These are phyloP conservation scores for Corynorhinus townsendii DNA, from an alignment of 2,113 vertebrate genomes.

Conservation along the genomic window DNA sequence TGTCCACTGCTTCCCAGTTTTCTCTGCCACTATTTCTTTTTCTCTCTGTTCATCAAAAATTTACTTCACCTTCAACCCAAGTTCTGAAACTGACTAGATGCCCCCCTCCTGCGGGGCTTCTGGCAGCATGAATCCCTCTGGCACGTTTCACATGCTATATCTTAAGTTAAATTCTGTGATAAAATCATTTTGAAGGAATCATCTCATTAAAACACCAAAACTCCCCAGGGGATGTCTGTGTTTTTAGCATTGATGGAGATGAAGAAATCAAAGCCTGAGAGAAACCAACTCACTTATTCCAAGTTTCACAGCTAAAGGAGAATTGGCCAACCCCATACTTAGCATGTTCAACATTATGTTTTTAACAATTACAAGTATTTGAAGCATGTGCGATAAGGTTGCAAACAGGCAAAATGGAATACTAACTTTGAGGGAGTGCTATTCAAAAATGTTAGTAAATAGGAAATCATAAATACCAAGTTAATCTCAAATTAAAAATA, in stretches of 20 bases:
- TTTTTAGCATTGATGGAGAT: background rate
- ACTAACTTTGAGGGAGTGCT: background rate
- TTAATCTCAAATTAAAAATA: background rate
- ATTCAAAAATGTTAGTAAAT: background rate
- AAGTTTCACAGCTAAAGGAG: background rate
- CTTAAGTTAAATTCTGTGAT: background rate
- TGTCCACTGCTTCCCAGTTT: background rate
- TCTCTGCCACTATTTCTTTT: background rate
- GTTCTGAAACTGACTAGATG: background rate
- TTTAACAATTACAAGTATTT: background rate
- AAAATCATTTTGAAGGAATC: background rate
- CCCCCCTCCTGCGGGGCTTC: background rate
- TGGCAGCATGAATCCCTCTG: background rate
- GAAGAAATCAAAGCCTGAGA: background rate
- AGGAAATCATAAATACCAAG: background rate
- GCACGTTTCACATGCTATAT: background rate
- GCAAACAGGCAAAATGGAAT: background rate
- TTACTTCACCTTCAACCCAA: background rate
- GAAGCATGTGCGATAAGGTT: background rate
- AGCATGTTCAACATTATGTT: background rate
- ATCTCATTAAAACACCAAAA: background rate
- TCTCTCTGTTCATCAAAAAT: background rate
- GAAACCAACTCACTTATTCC: background rate
- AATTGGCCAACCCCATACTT: background rate
- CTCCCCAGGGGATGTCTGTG: background rate